A percentile compares a stretch with the other conserved stretches of the same genome.
phyloP scores from a whole-genome alignment of 2,888 invertebrate genomes.

The Orthonychiurus folsomi region DNA sequence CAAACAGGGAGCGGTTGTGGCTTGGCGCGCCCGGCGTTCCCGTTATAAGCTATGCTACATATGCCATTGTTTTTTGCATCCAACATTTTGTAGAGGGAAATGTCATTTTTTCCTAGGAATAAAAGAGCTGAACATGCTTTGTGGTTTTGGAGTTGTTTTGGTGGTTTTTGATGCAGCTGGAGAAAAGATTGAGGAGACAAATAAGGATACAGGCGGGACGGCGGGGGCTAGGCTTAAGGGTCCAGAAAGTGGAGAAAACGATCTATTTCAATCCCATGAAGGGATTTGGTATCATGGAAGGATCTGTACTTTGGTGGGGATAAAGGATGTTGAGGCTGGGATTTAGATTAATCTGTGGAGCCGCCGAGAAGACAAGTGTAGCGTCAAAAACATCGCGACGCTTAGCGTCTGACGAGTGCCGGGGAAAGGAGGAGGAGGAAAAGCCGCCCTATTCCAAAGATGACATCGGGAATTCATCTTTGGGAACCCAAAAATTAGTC shows the following conservation, averaged over 20 bases:
- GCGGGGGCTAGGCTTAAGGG: background rate
- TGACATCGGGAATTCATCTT: background rate
- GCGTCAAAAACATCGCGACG: constrained; percentile 39
- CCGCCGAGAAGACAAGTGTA: constrained; percentile 41
- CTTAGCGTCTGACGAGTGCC: background rate
- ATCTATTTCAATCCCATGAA: constrained; percentile 9
- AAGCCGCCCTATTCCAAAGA: background rate
- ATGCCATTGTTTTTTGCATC: too few species aligned
- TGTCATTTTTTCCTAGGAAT: too few species aligned
- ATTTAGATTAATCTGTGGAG: constrained; percentile 40
- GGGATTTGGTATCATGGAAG: constrained; percentile 8
- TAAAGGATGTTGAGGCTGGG: constrained; percentile 16
- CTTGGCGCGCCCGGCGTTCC: too few species aligned
- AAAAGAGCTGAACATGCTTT: too few species aligned
- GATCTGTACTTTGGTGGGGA: background rate
- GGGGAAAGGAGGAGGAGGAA: too few species aligned
- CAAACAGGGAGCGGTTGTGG: too few species aligned
- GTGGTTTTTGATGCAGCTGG: too few species aligned
- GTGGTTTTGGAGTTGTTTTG: too few species aligned
- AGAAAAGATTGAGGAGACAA: background rate
- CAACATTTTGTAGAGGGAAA: too few species aligned
- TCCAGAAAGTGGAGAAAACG: constrained; percentile 3
- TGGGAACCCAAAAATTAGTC: background rate
- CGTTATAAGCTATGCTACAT: too few species aligned
- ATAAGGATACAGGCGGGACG: background rate